A percentile compares a stretch with the other conserved stretches of the same genome.
These are phyloP conservation scores for Panthera tigris DNA, from an alignment of 2,113 vertebrate species.

Conservation along the genomic window DNA sequence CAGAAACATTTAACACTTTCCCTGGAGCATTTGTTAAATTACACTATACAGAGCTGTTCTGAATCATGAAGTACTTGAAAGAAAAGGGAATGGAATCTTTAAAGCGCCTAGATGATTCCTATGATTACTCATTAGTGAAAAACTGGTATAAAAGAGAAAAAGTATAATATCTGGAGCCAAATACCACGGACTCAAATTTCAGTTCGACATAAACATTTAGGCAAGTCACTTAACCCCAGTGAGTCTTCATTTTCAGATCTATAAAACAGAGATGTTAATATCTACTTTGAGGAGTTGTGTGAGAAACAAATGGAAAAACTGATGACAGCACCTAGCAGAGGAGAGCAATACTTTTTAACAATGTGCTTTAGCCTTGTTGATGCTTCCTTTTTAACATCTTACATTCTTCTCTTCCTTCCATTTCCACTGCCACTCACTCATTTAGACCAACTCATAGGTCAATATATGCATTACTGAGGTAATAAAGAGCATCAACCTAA, in stretches of 20 bases:
- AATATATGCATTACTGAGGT: neutral
- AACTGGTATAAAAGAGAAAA: neutral
- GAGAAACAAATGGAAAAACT: neutral
- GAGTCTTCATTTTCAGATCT: constrained; percentile 13
- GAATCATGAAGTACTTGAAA: neutral
- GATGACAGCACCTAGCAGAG: neutral
- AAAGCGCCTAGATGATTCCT: neutral
- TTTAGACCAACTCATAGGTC: neutral
- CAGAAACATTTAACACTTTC: neutral
- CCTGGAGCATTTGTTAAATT: neutral
- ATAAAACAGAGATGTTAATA: neutral
- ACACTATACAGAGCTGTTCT: neutral
- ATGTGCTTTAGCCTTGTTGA: neutral
- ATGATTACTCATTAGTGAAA: neutral
- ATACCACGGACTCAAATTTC: neutral
- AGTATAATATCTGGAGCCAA: neutral
- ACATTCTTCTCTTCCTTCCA: neutral
- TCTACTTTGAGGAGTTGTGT: neutral
- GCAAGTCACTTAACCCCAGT: neutral
- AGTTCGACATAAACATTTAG: neutral
- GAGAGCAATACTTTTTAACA: neutral
- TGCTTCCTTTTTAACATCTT: neutral
- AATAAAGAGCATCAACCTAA: neutral
- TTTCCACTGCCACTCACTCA: neutral
- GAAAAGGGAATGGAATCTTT: neutral